A percentile compares a stretch with the other conserved stretches of the same genome.
Evolutionary conservation across 2,797 vertebrate genomes (phyloP).

Genomic region (Centropyge bicolor): DNA sequence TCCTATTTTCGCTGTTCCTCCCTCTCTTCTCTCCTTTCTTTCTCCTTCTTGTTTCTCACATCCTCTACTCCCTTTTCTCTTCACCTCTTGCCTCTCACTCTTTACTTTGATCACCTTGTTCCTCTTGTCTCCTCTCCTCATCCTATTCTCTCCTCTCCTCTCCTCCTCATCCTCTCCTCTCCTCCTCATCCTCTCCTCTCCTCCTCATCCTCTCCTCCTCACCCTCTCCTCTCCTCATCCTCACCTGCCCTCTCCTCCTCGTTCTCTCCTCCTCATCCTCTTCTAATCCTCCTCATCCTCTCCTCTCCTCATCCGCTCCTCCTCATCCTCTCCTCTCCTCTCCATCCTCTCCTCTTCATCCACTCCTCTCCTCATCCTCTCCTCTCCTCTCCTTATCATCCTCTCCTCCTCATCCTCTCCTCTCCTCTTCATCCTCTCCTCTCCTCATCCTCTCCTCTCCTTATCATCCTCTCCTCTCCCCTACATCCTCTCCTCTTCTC

Average conservation of each 20-base stretch:
- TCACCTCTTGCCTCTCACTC: too few relatives aligned
- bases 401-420: too few relatives aligned
- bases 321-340: neutral
- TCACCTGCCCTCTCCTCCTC: too few relatives aligned
- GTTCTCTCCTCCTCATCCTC: neutral
- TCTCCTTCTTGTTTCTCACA: neutral
- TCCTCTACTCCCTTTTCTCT: neutral
- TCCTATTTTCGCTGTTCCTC: neutral
- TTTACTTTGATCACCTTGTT: too few relatives aligned
- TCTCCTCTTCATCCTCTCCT: neutral
- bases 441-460: neutral
- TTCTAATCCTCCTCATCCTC: neutral
- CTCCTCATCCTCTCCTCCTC: neutral
- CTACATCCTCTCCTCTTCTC: too few relatives aligned
- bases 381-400: neutral
- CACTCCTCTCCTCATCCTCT: neutral
- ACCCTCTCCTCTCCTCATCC: neutral
- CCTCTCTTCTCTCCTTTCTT: neutral
- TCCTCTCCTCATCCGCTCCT: neutral
- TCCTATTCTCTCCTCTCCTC: neutral
- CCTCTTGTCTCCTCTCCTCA: neutral
- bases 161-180: neutral
- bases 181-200: neutral
- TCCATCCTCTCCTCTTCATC: neutral
- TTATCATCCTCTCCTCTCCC: neutral